Evolutionary conservation across 2,888 invertebrate genomes (phyloP), one percentile per base, ranked within the genome.

Genomic region (Pantelozetes paolii): DNA sequence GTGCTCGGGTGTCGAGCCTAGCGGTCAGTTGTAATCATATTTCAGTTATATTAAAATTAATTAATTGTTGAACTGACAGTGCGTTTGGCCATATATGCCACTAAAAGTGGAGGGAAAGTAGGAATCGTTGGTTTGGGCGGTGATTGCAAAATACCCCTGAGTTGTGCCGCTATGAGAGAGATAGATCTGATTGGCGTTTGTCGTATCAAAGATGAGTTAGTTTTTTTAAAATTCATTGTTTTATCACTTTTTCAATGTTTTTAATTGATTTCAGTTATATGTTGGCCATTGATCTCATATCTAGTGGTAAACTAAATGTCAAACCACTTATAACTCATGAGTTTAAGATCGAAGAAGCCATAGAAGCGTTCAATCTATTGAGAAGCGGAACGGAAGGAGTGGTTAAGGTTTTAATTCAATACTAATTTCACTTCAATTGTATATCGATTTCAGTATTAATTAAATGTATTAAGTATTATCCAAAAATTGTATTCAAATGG

Each of bases 1-100:
- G 81, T 95, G 94, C 77, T 90, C 90, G 78, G 96, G 96, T 2
- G 90, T 88, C 0, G 89, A 92, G 81, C 83, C 89, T n/a, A 90
- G 90, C 70, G 88, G 90, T 48, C 85, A 90, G 84, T 8, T 8
- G 6, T 8, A 36, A 8, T 36, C 11, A 5, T 36, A 50, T 50
- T 9, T 9, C 18, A 40, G 82, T 91, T 42, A 90, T 90, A 0
- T 86, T 95, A 78, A 83, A 88, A 84, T 93, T 93, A 81, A 84
- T 54, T 8, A 54, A 26, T 83, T n/a, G 26, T 30, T 9, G n/a
- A 1, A 6, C 8, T 23, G 15, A 13, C 1, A 59, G 30, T 13
- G 90, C 71, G 88, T 91, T 48, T 85, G 45, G 90, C 90, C 0
- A 86, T 95, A 78, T 84, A 74, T 20, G 76, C 75, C 1, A 76